Percentiles rank a stretch among this genome's conserved stretches.
Conservation (phyloP, 2,113 vertebrate genomes). For the Salvelinus fontinalis region DNA sequence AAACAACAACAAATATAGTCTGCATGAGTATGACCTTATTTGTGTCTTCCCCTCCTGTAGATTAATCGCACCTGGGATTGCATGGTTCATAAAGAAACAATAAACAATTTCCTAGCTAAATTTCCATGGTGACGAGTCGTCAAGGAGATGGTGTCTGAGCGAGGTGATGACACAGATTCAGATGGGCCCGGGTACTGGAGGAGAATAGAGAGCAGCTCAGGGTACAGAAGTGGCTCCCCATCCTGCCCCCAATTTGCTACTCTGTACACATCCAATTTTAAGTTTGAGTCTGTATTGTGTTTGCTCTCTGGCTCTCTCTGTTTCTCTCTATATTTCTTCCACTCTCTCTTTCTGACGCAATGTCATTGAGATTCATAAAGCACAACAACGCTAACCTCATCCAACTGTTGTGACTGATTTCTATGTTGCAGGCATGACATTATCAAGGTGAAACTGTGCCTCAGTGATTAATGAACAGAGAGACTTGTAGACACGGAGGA, state of each 20-base stretch:
- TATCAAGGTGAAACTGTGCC: slow-evolving; percentile 19
- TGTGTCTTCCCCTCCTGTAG: slow-evolving; percentile 38
- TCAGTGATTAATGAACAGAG: no score
- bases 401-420: slow-evolving; percentile 33
- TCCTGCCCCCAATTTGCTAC: slow-evolving; percentile 3
- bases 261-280: background rate
- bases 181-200: slow-evolving; percentile 6
- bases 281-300: background rate
- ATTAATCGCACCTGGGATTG: slow-evolving; percentile 57
- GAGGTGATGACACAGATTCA: slow-evolving; percentile 14
- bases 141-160: slow-evolving; percentile 10
- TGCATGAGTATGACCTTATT: slow-evolving; percentile 32
- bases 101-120: slow-evolving; percentile 5
- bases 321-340: background rate
- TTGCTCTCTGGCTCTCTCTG: background rate
- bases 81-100: slow-evolving; percentile 63
- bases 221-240: slow-evolving; percentile 4
- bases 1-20: slow-evolving; percentile 21
- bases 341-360: background rate
- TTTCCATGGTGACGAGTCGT: slow-evolving; percentile 16
- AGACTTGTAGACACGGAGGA: slow-evolving; percentile 14
- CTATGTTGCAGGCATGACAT: slow-evolving; percentile 21
- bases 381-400: slow-evolving; percentile 7
- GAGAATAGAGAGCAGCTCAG: background rate
- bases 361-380: slow-evolving; percentile 15